Evolutionary conservation across 2,797 vertebrate genomes (phyloP).

Genomic region (Sebastes ruberrimus): DNA sequence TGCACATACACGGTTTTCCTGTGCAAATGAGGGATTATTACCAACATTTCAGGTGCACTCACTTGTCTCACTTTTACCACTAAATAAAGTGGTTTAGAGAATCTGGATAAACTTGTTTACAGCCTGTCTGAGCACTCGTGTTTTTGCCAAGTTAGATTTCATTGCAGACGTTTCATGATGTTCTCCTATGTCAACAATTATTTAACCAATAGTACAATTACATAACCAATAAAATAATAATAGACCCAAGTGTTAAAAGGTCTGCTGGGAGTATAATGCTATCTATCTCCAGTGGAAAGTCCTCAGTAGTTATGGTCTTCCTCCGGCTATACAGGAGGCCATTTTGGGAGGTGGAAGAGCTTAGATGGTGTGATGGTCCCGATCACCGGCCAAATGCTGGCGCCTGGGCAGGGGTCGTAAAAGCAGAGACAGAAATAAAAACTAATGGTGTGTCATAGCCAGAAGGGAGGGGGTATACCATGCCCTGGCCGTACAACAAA

Average conservation of each 20-base stretch:
- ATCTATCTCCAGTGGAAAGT: not conserved
- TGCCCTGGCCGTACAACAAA: conserved; percentile 71
- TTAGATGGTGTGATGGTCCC: conserved; percentile 59
- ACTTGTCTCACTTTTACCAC: not conserved
- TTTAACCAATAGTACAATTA: not conserved
- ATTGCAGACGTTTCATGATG: not conserved
- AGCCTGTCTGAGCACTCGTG: not conserved
- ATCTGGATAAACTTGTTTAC: not conserved
- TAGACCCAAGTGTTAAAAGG: not conserved
- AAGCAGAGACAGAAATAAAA: conserved; percentile 85
- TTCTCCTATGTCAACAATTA: not conserved
- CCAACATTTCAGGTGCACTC: not conserved
- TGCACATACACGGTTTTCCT: not conserved
- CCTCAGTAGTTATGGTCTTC: conserved; percentile 30
- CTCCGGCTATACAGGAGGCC: conserved; percentile 40
- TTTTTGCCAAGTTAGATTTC: not conserved
- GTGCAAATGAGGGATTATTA: not conserved
- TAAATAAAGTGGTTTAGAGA: not conserved
- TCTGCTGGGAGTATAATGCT: not conserved
- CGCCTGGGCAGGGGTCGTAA: conserved; percentile 73
- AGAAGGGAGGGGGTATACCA: conserved; percentile 75
- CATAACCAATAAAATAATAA: not conserved
- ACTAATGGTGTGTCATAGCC: conserved; percentile 85
- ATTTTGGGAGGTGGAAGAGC: conserved; percentile 64
- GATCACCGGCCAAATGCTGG: conserved; percentile 71